Base-by-base conservation (phyloP, 1,140 invertebrate genomes). In the Rhopalosiphum padi region DNA sequence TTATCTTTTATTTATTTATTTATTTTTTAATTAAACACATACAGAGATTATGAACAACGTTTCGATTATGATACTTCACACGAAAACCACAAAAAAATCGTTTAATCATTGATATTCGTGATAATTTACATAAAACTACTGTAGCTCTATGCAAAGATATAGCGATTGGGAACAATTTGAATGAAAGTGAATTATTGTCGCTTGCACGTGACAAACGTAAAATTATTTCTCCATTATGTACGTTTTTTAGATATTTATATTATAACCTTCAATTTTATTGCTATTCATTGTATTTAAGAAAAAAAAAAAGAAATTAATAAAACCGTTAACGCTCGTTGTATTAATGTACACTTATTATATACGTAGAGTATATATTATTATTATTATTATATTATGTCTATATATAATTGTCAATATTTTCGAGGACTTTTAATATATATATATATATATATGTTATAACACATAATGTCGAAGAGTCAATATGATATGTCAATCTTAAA, bases 231-330 rank as follows among this genome's bases (percentile, higher is more conserved):
- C 43, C 37, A 85, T 43, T 15, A 9, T 37, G 8, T 23, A 23
- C 35, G 35, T 83, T 83, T 83, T 83, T 22, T 82, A 83, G 77
- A n/a, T 83, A 83, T 37, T 43, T 43, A 43, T 43, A 41, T 30
- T 85, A 30, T 85, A 43, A 85, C 83, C 83, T 85, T 85, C 83
- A 85, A 25, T 85, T 43, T 41, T 43, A 11, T 43, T 43, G 41
- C 37, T 43, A 30, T 30, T 41, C 83, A 85, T 85, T 85, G 83
- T 85, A 1, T 85, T 85, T 23, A 41, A 25, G 41, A 43, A 43
- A 85, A 83, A 43, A 85, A 83, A 51, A 41, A 43, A 43, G 37
- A 85, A 77, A 85, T 85, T 85, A 41, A 41, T 85, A 85, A 43
- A 43, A 43, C 83, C 37, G 83, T 43, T 85, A 25, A 9, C 23